Evolutionary conservation across 2,113 vertebrate genomes (phyloP), one percentile per base, ranked within the genome.

Genomic region (Oncorhynchus gorbuscha): DNA sequence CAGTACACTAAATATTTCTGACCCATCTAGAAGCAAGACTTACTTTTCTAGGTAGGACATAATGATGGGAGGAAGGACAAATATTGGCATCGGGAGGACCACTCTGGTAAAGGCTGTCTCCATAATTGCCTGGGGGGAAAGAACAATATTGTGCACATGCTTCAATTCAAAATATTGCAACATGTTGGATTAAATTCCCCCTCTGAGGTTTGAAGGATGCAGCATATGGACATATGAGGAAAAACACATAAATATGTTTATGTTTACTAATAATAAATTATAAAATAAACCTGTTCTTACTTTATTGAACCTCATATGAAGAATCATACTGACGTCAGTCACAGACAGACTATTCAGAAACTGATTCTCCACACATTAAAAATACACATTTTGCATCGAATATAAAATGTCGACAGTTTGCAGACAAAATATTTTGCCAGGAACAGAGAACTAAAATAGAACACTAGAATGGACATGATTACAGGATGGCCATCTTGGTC

Each of bases 11-110:
- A 16, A 67, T 28, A 67, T 32, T 67, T 67, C n/a, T 67, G 65
- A 67, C 12, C 24, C 11, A 14, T 59, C 22, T 73, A 20, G n/a
- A 30, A 39, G 30, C 5, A 16, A 51, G 24, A 81, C 95, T 89
- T 90, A 99, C 98, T 96, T 99, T 91, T 99, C 97, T 77, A 99
- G 92, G 91, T 97, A 91, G 86, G 97, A 96, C 97, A 99, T 98
- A 89, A 99, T 94, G 87, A 99, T 94, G 14, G 97, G 96, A 83
- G 97, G 97, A 80, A 99, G 95, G 85, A 99, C 96, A 89, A 99
- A 96, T 87, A 99, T 98, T 16, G 98, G 97, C 95, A 99, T 95
- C 0, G 98, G 98, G 39, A 99, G 95, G 78, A 97, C 96, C 90
- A 99, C 96, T 73, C 97, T 91, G 1, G 97, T 99, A 88, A 99